These are phyloP conservation scores for Cephalopachus bancanus DNA, from an alignment of 2,797 vertebrate genomes.

Conservation along the genomic window DNA sequence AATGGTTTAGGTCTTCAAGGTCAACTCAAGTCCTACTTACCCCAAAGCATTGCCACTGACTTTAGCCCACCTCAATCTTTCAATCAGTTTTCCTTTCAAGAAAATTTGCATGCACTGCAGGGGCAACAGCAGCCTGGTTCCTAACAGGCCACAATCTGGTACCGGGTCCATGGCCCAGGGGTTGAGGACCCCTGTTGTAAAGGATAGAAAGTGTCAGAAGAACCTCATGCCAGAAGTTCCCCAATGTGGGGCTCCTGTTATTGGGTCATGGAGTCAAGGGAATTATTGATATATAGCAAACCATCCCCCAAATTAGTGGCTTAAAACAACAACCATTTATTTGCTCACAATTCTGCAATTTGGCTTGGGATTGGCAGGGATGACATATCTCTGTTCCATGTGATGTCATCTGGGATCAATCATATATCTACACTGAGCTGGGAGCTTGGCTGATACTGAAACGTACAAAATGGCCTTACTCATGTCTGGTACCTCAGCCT, in stretches of 20 bases:
- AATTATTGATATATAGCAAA: neutral
- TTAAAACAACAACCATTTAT: conserved; percentile 26
- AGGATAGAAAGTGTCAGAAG: conserved; percentile 5
- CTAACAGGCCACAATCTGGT: too few relatives aligned
- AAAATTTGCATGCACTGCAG: neutral
- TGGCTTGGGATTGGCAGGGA: neutral
- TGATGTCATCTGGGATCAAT: neutral
- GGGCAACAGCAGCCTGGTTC: neutral
- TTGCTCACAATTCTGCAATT: neutral
- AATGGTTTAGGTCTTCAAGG: neutral
- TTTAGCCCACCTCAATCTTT: neutral
- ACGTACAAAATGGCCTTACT: neutral
- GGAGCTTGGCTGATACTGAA: neutral
- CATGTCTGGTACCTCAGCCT: neutral
- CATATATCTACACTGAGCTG: neutral
- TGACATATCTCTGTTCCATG: neutral
- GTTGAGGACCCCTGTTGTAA: neutral
- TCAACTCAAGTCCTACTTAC: neutral
- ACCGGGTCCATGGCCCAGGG: too few relatives aligned
- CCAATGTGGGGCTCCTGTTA: neutral
- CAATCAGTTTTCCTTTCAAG: conserved; percentile 2
- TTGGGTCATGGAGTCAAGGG: neutral
- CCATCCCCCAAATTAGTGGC: neutral
- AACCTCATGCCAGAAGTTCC: neutral
- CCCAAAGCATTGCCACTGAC: neutral